Evolutionary conservation across 2,797 vertebrate genomes (phyloP).

Genomic region (Syncerus caffer): DNA sequence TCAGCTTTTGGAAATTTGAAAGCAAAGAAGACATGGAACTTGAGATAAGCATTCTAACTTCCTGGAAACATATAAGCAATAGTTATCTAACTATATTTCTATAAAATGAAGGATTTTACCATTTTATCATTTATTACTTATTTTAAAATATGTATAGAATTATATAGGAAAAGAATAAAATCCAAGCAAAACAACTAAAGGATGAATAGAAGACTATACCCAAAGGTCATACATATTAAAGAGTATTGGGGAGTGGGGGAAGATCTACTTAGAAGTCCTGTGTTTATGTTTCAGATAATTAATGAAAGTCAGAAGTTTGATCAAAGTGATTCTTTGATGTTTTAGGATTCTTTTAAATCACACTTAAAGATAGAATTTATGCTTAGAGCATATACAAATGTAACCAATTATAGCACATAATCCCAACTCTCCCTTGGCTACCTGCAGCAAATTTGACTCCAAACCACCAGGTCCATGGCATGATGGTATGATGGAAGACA

Average conservation of each 20-base stretch:
- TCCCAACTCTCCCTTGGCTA: conserved; percentile 78
- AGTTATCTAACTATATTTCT: not conserved
- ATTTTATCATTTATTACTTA: not conserved
- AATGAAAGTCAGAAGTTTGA: conserved; percentile 30
- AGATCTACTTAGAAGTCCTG: not conserved
- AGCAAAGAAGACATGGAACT: not conserved
- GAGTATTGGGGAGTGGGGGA: not conserved
- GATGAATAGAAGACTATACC: not conserved
- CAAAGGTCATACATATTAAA: not conserved
- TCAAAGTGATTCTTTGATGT: not conserved
- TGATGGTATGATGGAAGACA: conserved; percentile 97
- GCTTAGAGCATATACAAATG: conserved; percentile 16
- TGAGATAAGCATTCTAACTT: conserved; percentile 1
- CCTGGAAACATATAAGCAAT: not conserved
- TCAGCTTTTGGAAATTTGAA: not conserved
- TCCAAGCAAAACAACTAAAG: not conserved
- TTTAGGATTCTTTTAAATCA: not conserved
- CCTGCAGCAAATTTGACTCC: conserved; percentile 96
- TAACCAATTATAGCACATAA: conserved; percentile 34
- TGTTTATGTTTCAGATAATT: not conserved
- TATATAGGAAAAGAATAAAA: not conserved
- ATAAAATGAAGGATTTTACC: not conserved
- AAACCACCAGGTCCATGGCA: conserved; percentile 99
- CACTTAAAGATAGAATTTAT: not conserved
- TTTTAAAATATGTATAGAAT: conserved; percentile 18